A percentile compares a stretch with the other conserved stretches of the same genome.
phyloP scores from a whole-genome alignment of 2,797 vertebrate species.

The Thamnophis elegans region DNA sequence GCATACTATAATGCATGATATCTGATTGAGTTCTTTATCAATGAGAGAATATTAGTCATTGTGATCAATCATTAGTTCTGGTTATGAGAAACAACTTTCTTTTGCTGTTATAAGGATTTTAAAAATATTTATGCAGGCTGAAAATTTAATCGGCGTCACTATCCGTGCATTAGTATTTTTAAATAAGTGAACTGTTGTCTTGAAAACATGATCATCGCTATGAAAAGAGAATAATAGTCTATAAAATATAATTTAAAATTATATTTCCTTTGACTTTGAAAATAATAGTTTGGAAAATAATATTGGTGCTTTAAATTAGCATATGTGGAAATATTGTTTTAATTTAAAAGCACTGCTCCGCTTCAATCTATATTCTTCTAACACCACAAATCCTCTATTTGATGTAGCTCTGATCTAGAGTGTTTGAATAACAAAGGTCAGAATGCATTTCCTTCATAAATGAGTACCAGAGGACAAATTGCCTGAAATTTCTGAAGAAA shows the following conservation, averaged over 20 bases:
- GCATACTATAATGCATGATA: constrained; percentile 31
- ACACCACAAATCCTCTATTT: not conserved
- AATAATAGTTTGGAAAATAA: constrained; percentile 27
- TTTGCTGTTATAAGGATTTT: constrained; percentile 58
- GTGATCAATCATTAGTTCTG: constrained; percentile 68
- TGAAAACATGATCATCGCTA: constrained; percentile 24
- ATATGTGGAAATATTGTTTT: not conserved
- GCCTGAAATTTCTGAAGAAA: not conserved
- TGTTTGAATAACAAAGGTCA: not conserved
- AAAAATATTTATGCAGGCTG: constrained; percentile 66
- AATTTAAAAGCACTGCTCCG: not conserved
- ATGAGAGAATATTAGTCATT: constrained; percentile 44
- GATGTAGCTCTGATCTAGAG: not conserved
- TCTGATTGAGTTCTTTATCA: constrained; percentile 52
- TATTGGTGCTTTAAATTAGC: not conserved
- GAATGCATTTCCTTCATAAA: not conserved
- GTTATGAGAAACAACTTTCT: constrained; percentile 45
- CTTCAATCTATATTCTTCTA: not conserved
- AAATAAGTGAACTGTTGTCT: constrained; percentile 46
- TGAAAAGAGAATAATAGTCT: not conserved
- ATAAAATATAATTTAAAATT: constrained; percentile 25
- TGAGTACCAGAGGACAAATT: not conserved
- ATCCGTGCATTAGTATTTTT: constrained; percentile 59
- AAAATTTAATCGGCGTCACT: constrained; percentile 69
- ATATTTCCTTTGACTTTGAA: constrained; percentile 9